Base-by-base conservation (phyloP, 2,888 invertebrate genomes). In the Morpho achilles region DNA sequence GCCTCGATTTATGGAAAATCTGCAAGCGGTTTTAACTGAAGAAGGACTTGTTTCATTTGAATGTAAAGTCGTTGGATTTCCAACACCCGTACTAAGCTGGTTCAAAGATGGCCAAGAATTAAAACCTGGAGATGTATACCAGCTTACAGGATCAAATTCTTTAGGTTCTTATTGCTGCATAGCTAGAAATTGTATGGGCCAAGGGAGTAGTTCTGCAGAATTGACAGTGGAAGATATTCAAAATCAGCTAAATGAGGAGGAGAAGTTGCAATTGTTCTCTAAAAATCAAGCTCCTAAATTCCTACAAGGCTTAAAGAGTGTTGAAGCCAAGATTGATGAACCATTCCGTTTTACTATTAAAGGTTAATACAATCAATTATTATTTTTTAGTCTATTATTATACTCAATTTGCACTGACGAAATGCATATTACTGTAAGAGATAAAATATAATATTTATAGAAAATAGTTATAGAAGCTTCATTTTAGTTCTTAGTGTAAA, bases 41-140 rank as follows among this genome's bases (percentile, higher is more conserved):
- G 97, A 97, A 85, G 97, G 97, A 0, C 85, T 97, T 42, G 97
- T 97, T 1, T 97, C 97, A 0, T 97, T 97, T 75, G 97, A 97
- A 76, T 97, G 97, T 77, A 97, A 97, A 82, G 97, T 97, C 0
- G 97, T 97, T 2, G 97, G 97, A 0, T 97, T 96, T 69, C 97
- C 97, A 0, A 97, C 97, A 0, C 97, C 97, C 0, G 87, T 95
- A 53, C 88, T 97, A 0, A 94, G 95, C 73, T 97, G 97, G 97
- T 97, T 96, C 81, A 98, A 97, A 84, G 98, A 98, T 77, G 97
- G 97, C 0, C 96, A 97, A 76, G 97, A 97, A 77, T 84, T 98
- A 47, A 96, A 96, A 76, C 97, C 97, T 0, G 97, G 97, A 7
- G 97, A 97, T 79, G 97, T 97, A 7, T 97, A 97, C 81, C 97